Evolutionary conservation across 2,797 vertebrate genomes (phyloP).

Genomic region (Tenualosa thibaudeaui): DNA sequence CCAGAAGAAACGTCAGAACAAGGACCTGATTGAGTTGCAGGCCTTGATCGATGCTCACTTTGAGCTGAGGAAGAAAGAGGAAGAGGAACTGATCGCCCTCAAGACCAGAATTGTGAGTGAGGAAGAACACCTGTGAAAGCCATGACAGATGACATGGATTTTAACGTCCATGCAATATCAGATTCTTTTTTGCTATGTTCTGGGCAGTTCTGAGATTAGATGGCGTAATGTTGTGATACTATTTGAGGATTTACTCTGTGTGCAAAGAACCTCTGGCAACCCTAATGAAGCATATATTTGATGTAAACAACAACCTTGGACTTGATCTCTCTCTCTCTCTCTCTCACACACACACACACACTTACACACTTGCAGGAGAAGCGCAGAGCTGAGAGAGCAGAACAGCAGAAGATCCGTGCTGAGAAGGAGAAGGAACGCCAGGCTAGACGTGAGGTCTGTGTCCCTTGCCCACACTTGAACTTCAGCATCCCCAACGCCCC

Average conservation of each 20-base stretch:
- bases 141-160: not conserved
- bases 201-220: not conserved
- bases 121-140: not conserved
- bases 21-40: constrained; percentile 93
- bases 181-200: not conserved
- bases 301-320: not conserved
- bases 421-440: constrained; percentile 94
- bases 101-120: constrained; percentile 91
- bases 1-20: constrained; percentile 98
- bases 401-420: constrained; percentile 88
- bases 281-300: not conserved
- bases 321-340: not conserved
- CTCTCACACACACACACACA: not conserved
- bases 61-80: constrained; percentile 91
- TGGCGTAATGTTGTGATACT: not conserved
- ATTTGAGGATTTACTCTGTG: not conserved
- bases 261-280: not conserved
- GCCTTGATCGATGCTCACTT: constrained; percentile 94
- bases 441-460: constrained; percentile 83
- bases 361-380: constrained; percentile 81
- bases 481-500: not conserved
- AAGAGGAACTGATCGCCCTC: constrained; percentile 90
- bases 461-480: not conserved
- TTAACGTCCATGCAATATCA: not conserved
- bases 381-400: constrained; percentile 88